Evolutionary conservation across 2,888 invertebrate species (phyloP).

Genomic region (Lasioglossum morio): DNA sequence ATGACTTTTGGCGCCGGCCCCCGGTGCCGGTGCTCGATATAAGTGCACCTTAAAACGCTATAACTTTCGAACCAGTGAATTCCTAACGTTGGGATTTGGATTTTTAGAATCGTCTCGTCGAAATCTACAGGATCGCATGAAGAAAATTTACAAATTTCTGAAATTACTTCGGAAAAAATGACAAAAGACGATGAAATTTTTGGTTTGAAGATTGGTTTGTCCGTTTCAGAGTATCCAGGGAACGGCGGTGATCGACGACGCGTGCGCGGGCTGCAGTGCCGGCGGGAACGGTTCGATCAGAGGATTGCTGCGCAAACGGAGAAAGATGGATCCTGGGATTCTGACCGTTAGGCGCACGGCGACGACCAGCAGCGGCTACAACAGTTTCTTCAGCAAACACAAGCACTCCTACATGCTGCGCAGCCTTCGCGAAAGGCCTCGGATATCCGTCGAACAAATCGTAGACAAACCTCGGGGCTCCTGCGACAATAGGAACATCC

Average conservation of each 20-base stretch:
- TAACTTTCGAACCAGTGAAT: no score
- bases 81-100: no score
- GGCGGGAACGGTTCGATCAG: constrained; percentile 30
- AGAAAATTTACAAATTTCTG: no score
- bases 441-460: neutral
- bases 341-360: constrained; percentile 66
- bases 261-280: constrained; percentile 69
- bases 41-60: no score
- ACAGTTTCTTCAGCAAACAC: constrained; percentile 77
- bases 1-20: no score
- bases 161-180: no score
- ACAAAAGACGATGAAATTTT: no score
- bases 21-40: no score
- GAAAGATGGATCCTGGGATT: constrained; percentile 60
- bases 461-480: constrained; percentile 23
- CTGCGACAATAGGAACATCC: constrained; percentile 27
- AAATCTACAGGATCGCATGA: no score
- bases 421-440: constrained; percentile 40
- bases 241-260: constrained; percentile 67
- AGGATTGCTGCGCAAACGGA: constrained; percentile 49
- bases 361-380: constrained; percentile 80
- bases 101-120: no score
- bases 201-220: no score
- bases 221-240: constrained; percentile 74
- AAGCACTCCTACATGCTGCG: constrained; percentile 79